Evolutionary conservation across 1,140 invertebrate species (phyloP), one percentile per base, ranked within the genome.

Genomic region (Drosophila mayri): DNA sequence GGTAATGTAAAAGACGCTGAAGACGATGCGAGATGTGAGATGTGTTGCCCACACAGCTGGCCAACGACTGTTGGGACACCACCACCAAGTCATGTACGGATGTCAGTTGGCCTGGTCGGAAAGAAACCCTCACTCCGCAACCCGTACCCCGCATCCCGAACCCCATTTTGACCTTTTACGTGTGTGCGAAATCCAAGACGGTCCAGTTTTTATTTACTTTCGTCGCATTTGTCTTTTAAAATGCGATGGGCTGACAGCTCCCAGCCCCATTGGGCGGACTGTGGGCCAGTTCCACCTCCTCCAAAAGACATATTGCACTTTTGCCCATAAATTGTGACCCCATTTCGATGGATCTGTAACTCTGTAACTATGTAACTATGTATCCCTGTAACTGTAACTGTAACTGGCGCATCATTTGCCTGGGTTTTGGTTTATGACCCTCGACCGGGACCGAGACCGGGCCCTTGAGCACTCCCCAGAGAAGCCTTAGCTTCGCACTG

Each of bases 131-230:
- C 16, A 5, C 25, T 4, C 25, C 38, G 18, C 32, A n/a, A 25
- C 4, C 25, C 25, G 25, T 4, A n/a, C 32, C 4, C 25, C 25
- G 25, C 25, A 5, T 22, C 22, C 22, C 22, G 22, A 2, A 22
- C 25, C 25, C 25, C 30, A n/a, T 9, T 20, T 20, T 73, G 70
- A 73, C 70, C 81, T 76, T 80, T 71, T 81, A 55, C 64, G 58
- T 65, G 57, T 65, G 65, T 62, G 76, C 63, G 76, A 73, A 70
- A 64, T 54, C 66, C 63, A 68, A 87, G 82, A 79, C 76, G 76
- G 84, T 63, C 72, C 85, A 87, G 84, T 84, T 84, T 88, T 88
- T 87, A 87, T 87, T 90, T 84, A 83, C 81, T 80, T 84, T 77
- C 72, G 47, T 78, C 67, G 64, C 84, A 84, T 87, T 87, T 87